These are phyloP conservation scores for Strix uralensis DNA, from an alignment of 2,113 vertebrate species.

Conservation along the genomic window DNA sequence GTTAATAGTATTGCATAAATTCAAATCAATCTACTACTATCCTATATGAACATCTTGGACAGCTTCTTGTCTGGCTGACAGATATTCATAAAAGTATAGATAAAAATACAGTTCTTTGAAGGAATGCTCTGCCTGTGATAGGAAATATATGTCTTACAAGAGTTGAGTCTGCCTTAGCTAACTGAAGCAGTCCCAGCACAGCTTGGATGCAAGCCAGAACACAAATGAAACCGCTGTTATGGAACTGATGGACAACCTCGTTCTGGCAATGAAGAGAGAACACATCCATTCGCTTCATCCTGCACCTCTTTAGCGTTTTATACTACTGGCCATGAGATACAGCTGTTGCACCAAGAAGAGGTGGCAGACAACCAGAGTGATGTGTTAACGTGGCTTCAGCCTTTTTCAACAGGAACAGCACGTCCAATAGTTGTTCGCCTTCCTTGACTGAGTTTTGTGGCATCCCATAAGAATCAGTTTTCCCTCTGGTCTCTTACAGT, in stretches of 20 bases:
- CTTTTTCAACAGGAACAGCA: background rate
- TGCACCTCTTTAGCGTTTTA: conserved; percentile 8
- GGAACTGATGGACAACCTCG: background rate
- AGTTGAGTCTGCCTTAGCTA: background rate
- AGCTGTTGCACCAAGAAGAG: background rate
- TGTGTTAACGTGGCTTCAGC: background rate
- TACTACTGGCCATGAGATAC: background rate
- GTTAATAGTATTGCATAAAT: background rate
- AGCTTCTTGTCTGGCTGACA: background rate
- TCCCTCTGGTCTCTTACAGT: background rate
- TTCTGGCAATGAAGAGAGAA: background rate
- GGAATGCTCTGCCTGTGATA: background rate
- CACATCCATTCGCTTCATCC: conserved; percentile 13
- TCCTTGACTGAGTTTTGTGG: background rate
- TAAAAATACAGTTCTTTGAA: background rate
- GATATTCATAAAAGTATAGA: background rate
- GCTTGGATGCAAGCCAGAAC: background rate
- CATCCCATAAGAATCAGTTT: background rate
- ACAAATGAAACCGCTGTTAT: background rate
- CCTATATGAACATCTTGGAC: background rate
- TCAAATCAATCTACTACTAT: background rate
- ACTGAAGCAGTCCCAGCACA: background rate
- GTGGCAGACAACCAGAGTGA: background rate
- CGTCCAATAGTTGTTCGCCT: background rate
- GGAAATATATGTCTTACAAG: background rate